These are phyloP conservation scores for Rallus limicola DNA, from an alignment of 2,113 vertebrate genomes.

Conservation along the genomic window DNA sequence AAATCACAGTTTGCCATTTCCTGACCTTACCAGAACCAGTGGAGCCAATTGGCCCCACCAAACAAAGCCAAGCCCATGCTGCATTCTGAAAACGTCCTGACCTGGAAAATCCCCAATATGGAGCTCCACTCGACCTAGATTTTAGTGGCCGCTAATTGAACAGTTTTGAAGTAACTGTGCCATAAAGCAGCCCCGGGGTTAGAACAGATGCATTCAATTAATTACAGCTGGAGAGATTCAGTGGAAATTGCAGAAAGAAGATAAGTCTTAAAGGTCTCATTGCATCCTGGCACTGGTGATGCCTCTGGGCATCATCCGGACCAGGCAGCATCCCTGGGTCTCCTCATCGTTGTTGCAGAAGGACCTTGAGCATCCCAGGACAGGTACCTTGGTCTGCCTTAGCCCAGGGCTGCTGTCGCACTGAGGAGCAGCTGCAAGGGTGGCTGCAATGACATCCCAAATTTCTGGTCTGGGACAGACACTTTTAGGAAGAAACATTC, in stretches of 20 bases:
- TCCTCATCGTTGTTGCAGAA: accelerated
- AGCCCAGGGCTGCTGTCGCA: not conserved
- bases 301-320: not conserved
- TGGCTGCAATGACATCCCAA: not conserved
- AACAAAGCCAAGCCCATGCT: conserved; percentile 21
- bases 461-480: not conserved
- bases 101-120: conserved; percentile 75
- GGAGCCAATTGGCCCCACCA: not conserved
- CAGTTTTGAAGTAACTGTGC: conserved; percentile 91
- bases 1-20: not conserved
- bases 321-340: not conserved
- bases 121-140: conserved; percentile 79
- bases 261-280: conserved; percentile 24
- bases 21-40: not conserved
- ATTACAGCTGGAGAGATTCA: conserved; percentile 82
- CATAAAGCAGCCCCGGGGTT: conserved; percentile 83
- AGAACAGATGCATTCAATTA: conserved; percentile 88
- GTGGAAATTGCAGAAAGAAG: not conserved
- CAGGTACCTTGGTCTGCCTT: not conserved
- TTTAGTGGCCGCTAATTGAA: conserved; percentile 91
- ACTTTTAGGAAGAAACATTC: not conserved
- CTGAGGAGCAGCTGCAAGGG: not conserved
- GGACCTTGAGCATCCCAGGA: not conserved
- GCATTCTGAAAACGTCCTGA: conserved; percentile 69
- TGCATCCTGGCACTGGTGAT: not conserved